Evolutionary conservation across 2,888 invertebrate species (phyloP).

Genomic region (Tenthredo amoena): DNA sequence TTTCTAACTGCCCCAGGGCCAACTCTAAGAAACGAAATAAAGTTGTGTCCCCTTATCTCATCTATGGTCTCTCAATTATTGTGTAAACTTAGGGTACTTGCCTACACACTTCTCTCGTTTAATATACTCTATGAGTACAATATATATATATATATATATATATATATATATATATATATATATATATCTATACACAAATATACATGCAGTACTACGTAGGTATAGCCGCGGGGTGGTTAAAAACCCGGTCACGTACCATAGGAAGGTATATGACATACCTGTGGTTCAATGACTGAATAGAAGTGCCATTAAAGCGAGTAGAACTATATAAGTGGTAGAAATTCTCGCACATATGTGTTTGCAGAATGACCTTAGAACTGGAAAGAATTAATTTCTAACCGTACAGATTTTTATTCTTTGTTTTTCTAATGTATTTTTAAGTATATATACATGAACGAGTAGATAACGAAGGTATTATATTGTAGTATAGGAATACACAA

Average conservation of each 20-base stretch:
- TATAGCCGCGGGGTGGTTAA: not conserved
- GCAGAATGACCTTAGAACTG: too few relatives aligned
- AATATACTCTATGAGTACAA: too few relatives aligned
- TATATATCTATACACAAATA: not conserved
- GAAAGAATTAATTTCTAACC: too few relatives aligned
- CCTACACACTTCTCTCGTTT: too few relatives aligned
- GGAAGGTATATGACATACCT: not conserved
- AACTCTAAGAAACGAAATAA: too few relatives aligned
- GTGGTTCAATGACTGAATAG: not conserved
- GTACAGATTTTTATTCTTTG: not conserved
- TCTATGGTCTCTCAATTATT: not conserved
- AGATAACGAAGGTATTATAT: too few relatives aligned
- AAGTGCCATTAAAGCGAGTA: not conserved
- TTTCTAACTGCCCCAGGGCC: too few relatives aligned
- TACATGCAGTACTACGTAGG: not conserved
- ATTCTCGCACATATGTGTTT: not conserved
- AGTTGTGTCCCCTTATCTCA: too few relatives aligned
- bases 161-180: not conserved
- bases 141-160: not conserved
- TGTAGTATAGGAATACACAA: too few relatives aligned
- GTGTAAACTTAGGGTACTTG: not conserved
- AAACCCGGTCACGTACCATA: not conserved
- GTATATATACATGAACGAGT: too few relatives aligned
- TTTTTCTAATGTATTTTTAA: not conserved
- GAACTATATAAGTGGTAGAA: not conserved